Conservation (phyloP, 2,113 vertebrate species). For the Kryptolebias marmoratus region DNA sequence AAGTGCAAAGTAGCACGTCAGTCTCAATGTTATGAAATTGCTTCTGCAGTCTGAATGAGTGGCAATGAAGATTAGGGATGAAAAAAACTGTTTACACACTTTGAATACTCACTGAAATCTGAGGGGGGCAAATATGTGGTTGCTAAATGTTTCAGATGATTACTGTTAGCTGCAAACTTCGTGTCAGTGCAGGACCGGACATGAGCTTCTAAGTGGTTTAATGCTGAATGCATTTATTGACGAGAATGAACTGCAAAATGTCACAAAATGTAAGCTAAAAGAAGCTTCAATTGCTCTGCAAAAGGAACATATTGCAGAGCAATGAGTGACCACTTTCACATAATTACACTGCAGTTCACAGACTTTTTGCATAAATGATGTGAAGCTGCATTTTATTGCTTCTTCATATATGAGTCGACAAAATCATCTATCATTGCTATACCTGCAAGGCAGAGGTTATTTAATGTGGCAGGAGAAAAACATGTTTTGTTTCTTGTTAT, state of each 20-base stretch:
- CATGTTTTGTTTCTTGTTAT: conserved; percentile 1
- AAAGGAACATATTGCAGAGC: background rate
- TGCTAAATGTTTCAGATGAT: background rate
- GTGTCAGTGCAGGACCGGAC: background rate
- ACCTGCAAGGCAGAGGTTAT: background rate
- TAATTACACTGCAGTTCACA: background rate
- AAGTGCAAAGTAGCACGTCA: background rate
- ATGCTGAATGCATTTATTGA: background rate
- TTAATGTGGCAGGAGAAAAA: conserved; percentile 7
- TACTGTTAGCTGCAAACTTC: background rate
- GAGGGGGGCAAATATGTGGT: background rate
- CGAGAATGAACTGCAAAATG: background rate
- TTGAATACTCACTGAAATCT: background rate
- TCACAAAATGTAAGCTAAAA: too few relatives aligned
- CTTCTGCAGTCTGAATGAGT: background rate
- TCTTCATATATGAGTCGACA: background rate
- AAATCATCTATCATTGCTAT: background rate
- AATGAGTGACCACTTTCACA: background rate
- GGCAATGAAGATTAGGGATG: background rate
- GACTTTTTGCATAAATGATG: background rate
- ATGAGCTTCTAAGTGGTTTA: background rate
- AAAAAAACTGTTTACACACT: background rate
- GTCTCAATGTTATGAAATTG: background rate
- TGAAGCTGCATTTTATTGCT: background rate
- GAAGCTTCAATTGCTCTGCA: background rate